A percentile compares a stretch with the other conserved stretches of the same genome.
Evolutionary conservation across 2,113 vertebrate species (phyloP).

Genomic region (Mesitornis unicolor): DNA sequence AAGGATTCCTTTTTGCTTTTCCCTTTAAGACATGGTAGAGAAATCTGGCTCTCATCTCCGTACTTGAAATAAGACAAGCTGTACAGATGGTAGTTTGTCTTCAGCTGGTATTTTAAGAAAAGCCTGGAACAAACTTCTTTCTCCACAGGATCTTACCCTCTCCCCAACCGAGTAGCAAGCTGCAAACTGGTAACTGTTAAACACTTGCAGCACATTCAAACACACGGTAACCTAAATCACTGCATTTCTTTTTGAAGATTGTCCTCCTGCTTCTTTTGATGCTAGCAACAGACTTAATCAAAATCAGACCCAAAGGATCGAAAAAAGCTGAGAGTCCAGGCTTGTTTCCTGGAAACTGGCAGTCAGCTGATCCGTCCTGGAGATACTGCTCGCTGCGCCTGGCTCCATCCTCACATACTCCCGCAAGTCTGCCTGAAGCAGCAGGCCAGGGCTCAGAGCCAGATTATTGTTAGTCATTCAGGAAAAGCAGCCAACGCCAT

Average conservation of each 20-base stretch:
- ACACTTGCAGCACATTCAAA: not conserved
- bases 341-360: constrained; percentile 50
- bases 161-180: not conserved
- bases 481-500: not conserved
- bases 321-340: not conserved
- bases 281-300: constrained; percentile 18
- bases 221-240: not conserved
- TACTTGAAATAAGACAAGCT: constrained; percentile 41
- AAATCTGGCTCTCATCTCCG: constrained; percentile 33
- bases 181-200: not conserved
- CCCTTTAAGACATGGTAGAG: constrained; percentile 49
- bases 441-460: not conserved
- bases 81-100: constrained; percentile 54
- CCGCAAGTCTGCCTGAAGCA: not conserved
- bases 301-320: not conserved
- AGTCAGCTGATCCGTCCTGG: constrained; percentile 23
- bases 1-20: constrained; percentile 42
- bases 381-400: not conserved
- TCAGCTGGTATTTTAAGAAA: constrained; percentile 63
- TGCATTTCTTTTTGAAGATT: not conserved
- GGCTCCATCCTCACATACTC: not conserved
- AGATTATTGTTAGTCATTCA: constrained; percentile 12
- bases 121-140: constrained; percentile 33
- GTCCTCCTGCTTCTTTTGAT: constrained; percentile 1
- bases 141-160: constrained; percentile 41